Base-by-base conservation (phyloP, 2,113 vertebrate species). In the Dendropsophus ebraccatus region DNA sequence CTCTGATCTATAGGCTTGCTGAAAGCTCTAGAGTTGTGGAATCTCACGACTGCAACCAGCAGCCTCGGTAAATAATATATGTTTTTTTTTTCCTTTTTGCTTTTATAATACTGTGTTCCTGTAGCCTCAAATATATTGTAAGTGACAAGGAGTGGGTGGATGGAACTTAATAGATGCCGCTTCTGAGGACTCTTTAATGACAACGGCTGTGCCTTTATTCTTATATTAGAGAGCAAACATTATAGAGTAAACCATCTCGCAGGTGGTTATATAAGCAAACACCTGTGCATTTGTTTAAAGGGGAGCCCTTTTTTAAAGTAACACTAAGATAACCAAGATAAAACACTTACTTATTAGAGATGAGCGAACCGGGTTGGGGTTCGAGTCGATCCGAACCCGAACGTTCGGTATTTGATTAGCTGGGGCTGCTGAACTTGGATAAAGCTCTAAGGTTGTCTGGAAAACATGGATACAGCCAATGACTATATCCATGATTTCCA, bases 91-190 rank as follows among this genome's bases (percentile, higher is more conserved):
- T n/a, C n/a, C n/a, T n/a, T n/a, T n/a, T n/a, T n/a, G n/a, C n/a
- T n/a, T 28, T 12, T 50, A 49, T 75, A n/a, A 28, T 75, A 25
- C 45, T 25, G 73, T 5, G 23, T 41, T 70, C 2, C 35, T 41
- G 12, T 41, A 41, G 9, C 67, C 41, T 70, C 19, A 23, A 0
- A 41, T 70, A 23, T 41, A 70, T 37, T 70, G 35, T 12, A 41
- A 41, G 32, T 70, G 67, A 70, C 35, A 23, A 70, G 73, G 73
- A 75, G 73, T 25, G 50, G 41, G 73, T 47, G 45, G 47, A 50
- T 30, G 49, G 9, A 12, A 32, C 17, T 30, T 32, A 54, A 77
- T 52, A 76, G 35, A 37, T 16, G 9, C 35, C 1, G 35, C 35
- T 70, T 41, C 67, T 70, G 19, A 69, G 32, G 14, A 70, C 67